phyloP scores from a whole-genome alignment of 2,797 vertebrate species.

The Rhynchonycteris naso region DNA sequence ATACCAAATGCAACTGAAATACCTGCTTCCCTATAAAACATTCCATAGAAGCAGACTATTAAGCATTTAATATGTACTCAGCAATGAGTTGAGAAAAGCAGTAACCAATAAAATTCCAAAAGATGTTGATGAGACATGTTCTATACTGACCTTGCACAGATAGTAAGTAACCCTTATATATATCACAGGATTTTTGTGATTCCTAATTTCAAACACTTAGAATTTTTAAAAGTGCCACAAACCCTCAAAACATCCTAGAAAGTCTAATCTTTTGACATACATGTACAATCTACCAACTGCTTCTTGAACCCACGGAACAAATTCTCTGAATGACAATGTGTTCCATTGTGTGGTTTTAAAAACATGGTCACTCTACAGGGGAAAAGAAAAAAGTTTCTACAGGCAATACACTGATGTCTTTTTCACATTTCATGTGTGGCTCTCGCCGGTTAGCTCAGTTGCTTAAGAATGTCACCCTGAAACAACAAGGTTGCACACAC shows the following conservation, averaged over 20 bases:
- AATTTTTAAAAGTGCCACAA: not conserved
- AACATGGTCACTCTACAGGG: not conserved
- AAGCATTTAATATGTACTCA: not conserved
- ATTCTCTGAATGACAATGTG: not conserved
- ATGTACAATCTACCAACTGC: not conserved
- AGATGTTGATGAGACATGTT: not conserved
- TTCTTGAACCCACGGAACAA: not conserved
- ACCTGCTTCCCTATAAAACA: not conserved
- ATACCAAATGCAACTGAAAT: not conserved
- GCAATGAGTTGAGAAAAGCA: not conserved
- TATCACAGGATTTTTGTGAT: not conserved
- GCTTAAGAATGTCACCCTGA: too few relatives aligned
- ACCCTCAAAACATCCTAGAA: slow-evolving; percentile 28
- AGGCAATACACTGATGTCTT: not conserved
- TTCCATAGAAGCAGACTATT: slow-evolving; percentile 3
- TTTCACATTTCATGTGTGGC: not conserved
- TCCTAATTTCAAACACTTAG: not conserved
- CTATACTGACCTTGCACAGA: not conserved
- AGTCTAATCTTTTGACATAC: slow-evolving; percentile 5
- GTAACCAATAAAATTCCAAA: not conserved
- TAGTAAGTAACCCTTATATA: not conserved
- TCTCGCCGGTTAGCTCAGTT: too few relatives aligned
- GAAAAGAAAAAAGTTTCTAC: slow-evolving; percentile 46
- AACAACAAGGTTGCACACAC: too few relatives aligned
- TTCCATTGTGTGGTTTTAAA: not conserved